A percentile compares a stretch with the other conserved stretches of the same genome.
Conservation (phyloP, 2,888 invertebrate genomes). For the Ptilodon capucinus region DNA sequence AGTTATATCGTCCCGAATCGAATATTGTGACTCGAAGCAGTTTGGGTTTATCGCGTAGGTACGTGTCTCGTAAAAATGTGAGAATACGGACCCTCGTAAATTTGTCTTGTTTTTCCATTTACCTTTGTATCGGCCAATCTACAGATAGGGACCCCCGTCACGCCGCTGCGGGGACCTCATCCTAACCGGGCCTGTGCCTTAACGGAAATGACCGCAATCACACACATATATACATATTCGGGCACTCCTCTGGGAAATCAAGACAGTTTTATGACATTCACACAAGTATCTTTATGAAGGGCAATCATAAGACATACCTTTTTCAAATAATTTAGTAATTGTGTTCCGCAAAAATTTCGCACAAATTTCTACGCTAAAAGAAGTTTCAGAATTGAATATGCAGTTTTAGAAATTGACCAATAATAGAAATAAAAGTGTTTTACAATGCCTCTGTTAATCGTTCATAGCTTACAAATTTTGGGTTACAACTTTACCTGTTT, state of each 20-base stretch:
- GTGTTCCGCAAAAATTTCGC: too few species aligned
- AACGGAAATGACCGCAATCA: conserved; percentile 62
- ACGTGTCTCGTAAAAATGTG: conserved; percentile 42
- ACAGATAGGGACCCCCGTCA: conserved; percentile 48
- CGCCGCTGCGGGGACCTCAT: conserved; percentile 50
- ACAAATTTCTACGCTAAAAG: too few species aligned
- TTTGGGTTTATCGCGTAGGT: conserved; percentile 40
- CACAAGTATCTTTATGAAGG: conserved; percentile 36
- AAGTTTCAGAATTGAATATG: too few species aligned
- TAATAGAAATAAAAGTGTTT: too few species aligned
- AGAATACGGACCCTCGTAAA: conserved; percentile 56
- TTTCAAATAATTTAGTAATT: too few species aligned
- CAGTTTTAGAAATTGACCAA: too few species aligned
- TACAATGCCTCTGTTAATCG: too few species aligned
- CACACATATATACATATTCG: conserved; percentile 35
- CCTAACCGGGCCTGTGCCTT: conserved; percentile 48
- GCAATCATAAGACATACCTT: neutral
- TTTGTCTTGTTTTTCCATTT: conserved; percentile 57
- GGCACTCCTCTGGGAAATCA: conserved; percentile 63
- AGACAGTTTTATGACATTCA: conserved; percentile 60
- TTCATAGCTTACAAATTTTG: too few species aligned
- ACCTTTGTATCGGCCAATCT: conserved; percentile 50
- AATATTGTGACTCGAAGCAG: conserved; percentile 36
- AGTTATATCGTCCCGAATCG: conserved; percentile 36
- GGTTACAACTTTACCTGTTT: too few species aligned